Conservation (phyloP, 2,797 vertebrate species). For the Liasis olivaceus region DNA sequence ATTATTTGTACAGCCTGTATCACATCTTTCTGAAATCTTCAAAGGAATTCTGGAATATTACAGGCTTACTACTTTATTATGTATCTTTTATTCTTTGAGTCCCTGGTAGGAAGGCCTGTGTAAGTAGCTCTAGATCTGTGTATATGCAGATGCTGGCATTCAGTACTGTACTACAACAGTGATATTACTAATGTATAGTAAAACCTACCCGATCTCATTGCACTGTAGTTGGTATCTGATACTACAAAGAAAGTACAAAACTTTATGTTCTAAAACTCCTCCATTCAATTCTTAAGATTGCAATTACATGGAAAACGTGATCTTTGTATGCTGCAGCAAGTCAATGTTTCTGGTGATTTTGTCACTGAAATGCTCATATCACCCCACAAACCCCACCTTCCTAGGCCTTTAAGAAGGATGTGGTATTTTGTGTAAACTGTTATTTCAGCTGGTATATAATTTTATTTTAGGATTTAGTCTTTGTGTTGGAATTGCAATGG, state of each 20-base stretch:
- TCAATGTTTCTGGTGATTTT: background rate
- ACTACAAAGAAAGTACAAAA: background rate
- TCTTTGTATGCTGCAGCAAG: no score
- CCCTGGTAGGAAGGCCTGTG: background rate
- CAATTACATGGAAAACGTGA: background rate
- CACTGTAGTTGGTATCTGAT: background rate
- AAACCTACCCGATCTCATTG: background rate
- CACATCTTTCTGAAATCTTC: background rate
- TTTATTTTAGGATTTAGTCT: background rate
- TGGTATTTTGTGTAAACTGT: background rate
- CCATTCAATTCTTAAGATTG: background rate
- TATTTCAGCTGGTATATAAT: background rate
- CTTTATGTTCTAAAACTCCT: background rate
- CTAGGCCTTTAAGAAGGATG: background rate
- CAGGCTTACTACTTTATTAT: background rate
- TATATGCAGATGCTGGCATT: background rate
- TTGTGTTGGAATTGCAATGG: no score
- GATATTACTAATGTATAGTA: background rate
- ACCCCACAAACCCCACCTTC: background rate
- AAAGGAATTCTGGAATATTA: background rate
- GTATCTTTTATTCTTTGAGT: background rate
- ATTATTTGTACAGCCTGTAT: background rate
- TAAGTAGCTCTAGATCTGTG: no score
- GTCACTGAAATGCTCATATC: background rate
- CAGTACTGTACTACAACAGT: background rate